Evolutionary conservation across 2,113 vertebrate genomes (phyloP), one percentile per base, ranked within the genome.

Genomic region (Turnix velox): DNA sequence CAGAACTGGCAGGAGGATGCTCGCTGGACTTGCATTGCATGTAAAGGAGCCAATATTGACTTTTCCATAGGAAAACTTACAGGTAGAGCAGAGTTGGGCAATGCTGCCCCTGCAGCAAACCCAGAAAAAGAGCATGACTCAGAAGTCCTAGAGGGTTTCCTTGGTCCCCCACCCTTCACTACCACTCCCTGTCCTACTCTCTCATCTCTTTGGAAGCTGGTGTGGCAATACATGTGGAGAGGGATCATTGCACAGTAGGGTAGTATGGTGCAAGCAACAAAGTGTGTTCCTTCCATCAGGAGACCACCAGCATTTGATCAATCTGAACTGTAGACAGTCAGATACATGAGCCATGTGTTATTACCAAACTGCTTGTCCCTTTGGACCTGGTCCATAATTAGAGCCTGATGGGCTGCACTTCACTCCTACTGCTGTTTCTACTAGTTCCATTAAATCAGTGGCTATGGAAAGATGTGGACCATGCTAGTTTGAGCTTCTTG

Each of bases 41-140:
- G 18, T 55, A 81, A 76, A 76, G 52, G 33, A 94, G 94, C 92
- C 91, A 94, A 80, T 18, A 4, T 76, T 69, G 93, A 93, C 59
- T 94, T 96, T 95, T 95, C 94, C 88, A 9, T 86, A 91, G 87
- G 82, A 92, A 84, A 95, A 84, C 42, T 66, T 79, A 30, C 67
- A 95, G 92, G 85, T 93, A 88, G 82, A 72, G 59, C 68, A 90
- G 85, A 80, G 67, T n/a, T 66, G n/a, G 39, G 30, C 75, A 87
- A 1, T 48, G 33, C 54, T 89, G 63, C 51, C 84, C 72, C 68
- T 71, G 67, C 58, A 90, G 75, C 76, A 90, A 86, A 77, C 52
- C 85, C 4, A 12, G 86, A 79, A 85, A 85, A 84, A 57, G 18
- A 74, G 15, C 17, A 51, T 92, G 46, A 68, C 31, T 90, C 92